Conservation (phyloP, 2,797 vertebrate genomes). For the Periophthalmus magnuspinnatus region DNA sequence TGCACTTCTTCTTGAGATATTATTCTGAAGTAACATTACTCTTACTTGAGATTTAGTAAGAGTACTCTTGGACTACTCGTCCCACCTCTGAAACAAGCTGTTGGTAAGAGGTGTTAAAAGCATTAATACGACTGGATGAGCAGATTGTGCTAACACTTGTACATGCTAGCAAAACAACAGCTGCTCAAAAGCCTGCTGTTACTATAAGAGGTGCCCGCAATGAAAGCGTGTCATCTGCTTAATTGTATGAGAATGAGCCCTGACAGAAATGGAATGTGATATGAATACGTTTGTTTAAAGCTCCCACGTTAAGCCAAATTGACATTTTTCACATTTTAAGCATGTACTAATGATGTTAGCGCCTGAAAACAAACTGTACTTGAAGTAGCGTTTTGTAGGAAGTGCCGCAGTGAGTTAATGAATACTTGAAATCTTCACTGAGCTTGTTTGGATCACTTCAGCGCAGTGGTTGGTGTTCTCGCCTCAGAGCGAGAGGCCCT, state of each 20-base stretch:
- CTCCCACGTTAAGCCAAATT: not conserved
- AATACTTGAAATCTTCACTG: not conserved
- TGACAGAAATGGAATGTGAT: constrained; percentile 40
- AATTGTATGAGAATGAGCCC: constrained; percentile 48
- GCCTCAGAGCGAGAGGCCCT: not conserved
- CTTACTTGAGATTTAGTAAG: too few relatives aligned
- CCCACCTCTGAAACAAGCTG: not conserved
- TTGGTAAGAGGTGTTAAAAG: constrained; percentile 30
- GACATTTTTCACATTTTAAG: not conserved
- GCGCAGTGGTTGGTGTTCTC: not conserved
- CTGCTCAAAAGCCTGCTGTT: constrained; percentile 22
- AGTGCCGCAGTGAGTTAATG: not conserved
- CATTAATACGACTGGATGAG: constrained; percentile 29
- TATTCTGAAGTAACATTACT: too few relatives aligned
- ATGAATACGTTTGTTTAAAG: constrained; percentile 31
- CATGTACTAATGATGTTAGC: not conserved
- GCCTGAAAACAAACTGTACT: not conserved
- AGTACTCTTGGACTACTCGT: too few relatives aligned
- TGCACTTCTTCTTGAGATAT: too few relatives aligned
- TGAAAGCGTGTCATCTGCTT: constrained; percentile 49
- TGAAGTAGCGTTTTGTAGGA: not conserved
- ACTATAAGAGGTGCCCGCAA: constrained; percentile 32
- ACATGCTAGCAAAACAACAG: constrained; percentile 43
- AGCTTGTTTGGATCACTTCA: not conserved
- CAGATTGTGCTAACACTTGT: constrained; percentile 30